A percentile compares a stretch with the other conserved stretches of the same genome.
phyloP scores from a whole-genome alignment of 2,797 vertebrate genomes.

The Cynodonichthys magdalenae region DNA sequence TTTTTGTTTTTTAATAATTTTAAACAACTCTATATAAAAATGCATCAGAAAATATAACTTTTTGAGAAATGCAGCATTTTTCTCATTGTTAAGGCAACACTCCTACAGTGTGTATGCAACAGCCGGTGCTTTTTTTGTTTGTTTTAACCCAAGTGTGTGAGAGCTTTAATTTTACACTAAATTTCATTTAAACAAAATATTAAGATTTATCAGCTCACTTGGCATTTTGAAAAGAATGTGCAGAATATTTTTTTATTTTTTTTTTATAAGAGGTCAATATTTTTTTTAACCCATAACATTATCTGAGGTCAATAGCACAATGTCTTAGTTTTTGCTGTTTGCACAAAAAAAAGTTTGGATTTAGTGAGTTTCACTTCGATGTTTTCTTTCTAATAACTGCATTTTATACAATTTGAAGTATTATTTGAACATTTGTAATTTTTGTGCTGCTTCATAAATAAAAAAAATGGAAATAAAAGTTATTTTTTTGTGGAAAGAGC shows the following conservation, averaged over 20 bases:
- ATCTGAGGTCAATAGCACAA: slow-evolving; percentile 64
- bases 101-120: neutral
- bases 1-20: neutral
- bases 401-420: slow-evolving; percentile 70
- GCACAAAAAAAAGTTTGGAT: slow-evolving; percentile 58
- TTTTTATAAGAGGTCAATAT: slow-evolving; percentile 28
- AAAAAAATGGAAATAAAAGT: slow-evolving; percentile 30
- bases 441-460: slow-evolving; percentile 70
- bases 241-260: slow-evolving; percentile 11
- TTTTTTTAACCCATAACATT: slow-evolving; percentile 31
- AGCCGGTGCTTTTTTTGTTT: neutral
- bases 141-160: slow-evolving; percentile 6
- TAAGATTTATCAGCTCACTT: slow-evolving; percentile 10
- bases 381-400: slow-evolving; percentile 64
- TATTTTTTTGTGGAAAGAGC: too few species aligned
- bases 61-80: neutral
- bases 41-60: neutral
- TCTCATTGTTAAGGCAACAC: neutral
- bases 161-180: neutral
- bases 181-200: slow-evolving; percentile 17
- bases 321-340: slow-evolving; percentile 69
- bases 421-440: slow-evolving; percentile 65
- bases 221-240: slow-evolving; percentile 35
- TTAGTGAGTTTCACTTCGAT: slow-evolving; percentile 37
- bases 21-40: neutral